Evolutionary conservation across 2,797 vertebrate genomes (phyloP).

Genomic region (Xenopus petersii): DNA sequence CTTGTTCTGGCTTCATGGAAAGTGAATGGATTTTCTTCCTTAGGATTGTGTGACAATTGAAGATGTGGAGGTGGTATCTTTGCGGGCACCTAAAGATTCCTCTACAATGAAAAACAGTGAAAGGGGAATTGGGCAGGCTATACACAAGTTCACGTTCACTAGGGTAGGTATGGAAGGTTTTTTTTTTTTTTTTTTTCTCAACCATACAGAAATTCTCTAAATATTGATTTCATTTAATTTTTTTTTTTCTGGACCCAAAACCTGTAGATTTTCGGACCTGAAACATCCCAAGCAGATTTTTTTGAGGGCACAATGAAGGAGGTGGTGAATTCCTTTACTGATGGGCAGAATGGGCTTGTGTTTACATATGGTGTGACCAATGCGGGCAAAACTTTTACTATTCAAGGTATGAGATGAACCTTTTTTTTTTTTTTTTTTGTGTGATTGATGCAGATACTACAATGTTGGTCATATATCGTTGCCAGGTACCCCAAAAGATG

Average conservation of each 20-base stretch:
- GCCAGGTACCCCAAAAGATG: conserved; percentile 76
- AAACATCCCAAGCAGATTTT: conserved; percentile 72
- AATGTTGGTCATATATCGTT: background rate
- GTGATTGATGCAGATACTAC: background rate
- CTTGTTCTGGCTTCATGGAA: too few species aligned
- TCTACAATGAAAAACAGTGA: conserved; percentile 80
- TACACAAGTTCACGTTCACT: conserved; percentile 82
- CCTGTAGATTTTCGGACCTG: conserved; percentile 78
- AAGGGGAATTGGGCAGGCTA: conserved; percentile 74
- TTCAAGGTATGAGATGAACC: conserved; percentile 72
- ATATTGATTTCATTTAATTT: background rate
- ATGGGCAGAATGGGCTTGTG: conserved; percentile 77
- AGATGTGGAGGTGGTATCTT: conserved; percentile 67
- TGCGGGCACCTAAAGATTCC: conserved; percentile 82
- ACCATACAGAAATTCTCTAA: background rate
- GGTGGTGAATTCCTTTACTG: conserved; percentile 70
- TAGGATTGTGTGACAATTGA: conserved; percentile 80
- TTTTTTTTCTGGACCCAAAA: background rate
- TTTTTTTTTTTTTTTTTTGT: background rate
- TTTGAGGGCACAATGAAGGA: conserved; percentile 77
- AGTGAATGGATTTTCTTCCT: conserved; percentile 1
- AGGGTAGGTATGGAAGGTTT: conserved; percentile 59
- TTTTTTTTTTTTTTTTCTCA: too few species aligned
- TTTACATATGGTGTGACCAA: conserved; percentile 93
- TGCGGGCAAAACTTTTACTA: conserved; percentile 87